A percentile compares a stretch with the other conserved stretches of the same genome.
phyloP scores from a whole-genome alignment of 2,113 vertebrate genomes.

The Syngnathus floridae region DNA sequence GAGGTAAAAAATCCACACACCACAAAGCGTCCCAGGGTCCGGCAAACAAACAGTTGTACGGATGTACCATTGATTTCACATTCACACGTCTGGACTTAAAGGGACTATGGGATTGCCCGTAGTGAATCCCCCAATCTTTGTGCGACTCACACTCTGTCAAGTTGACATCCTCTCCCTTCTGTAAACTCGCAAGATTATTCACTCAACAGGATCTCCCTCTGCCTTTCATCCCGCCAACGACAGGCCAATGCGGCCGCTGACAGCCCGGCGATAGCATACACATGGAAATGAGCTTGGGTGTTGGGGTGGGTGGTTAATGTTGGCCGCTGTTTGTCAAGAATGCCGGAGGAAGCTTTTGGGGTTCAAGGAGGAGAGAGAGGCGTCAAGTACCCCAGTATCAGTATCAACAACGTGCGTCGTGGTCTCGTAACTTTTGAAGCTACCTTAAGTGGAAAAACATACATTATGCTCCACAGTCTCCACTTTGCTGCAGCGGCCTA shows the following conservation, averaged over 20 bases:
- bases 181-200: slow-evolving; percentile 76
- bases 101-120: slow-evolving; percentile 68
- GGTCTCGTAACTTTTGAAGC: background rate
- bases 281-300: slow-evolving; percentile 63
- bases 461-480: background rate
- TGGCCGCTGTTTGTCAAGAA: slow-evolving; percentile 60
- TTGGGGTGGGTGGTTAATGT: slow-evolving; percentile 33
- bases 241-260: slow-evolving; percentile 69
- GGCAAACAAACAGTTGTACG: slow-evolving; percentile 72
- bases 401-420: background rate
- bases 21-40: slow-evolving; percentile 64
- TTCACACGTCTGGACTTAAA: slow-evolving; percentile 71
- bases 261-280: slow-evolving; percentile 73
- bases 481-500: too few relatives aligned
- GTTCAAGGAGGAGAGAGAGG: slow-evolving; percentile 38
- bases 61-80: slow-evolving; percentile 81
- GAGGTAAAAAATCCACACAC: slow-evolving; percentile 61
- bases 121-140: slow-evolving; percentile 69
- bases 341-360: slow-evolving; percentile 42
- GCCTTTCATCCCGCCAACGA: slow-evolving; percentile 70
- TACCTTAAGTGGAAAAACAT: background rate
- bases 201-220: slow-evolving; percentile 74
- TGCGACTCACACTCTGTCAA: slow-evolving; percentile 69
- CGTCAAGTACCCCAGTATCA: slow-evolving; percentile 19
- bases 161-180: slow-evolving; percentile 71